phyloP scores from a whole-genome alignment of 1,140 invertebrate species.

The Achatina immaculata region DNA sequence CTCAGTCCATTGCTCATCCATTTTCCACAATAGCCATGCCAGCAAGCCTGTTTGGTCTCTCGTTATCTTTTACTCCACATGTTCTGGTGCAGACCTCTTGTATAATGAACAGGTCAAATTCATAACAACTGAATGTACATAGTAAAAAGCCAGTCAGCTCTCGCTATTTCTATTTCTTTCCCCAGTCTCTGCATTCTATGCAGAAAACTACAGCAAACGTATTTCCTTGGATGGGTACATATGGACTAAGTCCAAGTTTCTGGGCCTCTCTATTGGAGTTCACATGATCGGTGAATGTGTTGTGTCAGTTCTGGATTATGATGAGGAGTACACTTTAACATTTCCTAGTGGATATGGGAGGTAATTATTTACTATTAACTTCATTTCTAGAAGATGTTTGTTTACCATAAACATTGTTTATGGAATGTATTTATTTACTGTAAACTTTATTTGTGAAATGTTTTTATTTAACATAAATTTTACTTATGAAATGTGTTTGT shows the following conservation, averaged over 20 bases:
- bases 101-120: no score
- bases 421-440: no score
- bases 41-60: no score
- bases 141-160: no score
- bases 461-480: no score
- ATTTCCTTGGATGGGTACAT: conserved; percentile 74
- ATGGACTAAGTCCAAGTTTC: conserved; percentile 76
- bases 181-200: conserved; percentile 75
- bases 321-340: conserved; percentile 73
- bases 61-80: no score
- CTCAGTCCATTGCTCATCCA: no score
- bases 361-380: conserved; percentile 42
- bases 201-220: conserved; percentile 71
- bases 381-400: neutral
- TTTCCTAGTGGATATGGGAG: conserved; percentile 75
- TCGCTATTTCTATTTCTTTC: neutral
- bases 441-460: no score
- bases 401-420: neutral
- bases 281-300: conserved; percentile 73
- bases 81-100: no score
- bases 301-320: conserved; percentile 71
- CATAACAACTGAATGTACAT: no score
- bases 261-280: conserved; percentile 74
- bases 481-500: no score
- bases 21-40: no score